Evolutionary conservation across 1,140 invertebrate species (phyloP).

Genomic region (Aplysia californica): DNA sequence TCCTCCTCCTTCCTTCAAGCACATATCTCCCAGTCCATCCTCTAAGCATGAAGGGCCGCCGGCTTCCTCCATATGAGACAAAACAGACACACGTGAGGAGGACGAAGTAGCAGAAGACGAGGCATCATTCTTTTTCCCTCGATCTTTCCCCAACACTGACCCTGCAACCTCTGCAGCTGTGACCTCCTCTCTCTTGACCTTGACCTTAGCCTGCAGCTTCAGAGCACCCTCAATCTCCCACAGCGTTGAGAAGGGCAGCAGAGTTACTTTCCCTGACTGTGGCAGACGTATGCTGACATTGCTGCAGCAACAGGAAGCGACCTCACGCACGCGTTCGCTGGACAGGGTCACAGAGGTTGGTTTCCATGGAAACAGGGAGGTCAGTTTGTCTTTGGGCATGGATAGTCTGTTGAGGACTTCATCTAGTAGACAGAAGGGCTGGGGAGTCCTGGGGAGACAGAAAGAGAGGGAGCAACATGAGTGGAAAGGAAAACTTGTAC

Average conservation of each 20-base stretch:
- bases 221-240: conserved; percentile 14
- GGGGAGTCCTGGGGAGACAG: conserved; percentile 10
- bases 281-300: conserved; percentile 29
- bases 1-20: neutral
- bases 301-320: conserved; percentile 29
- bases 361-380: conserved; percentile 5
- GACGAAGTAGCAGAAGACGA: too few species aligned
- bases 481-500: neutral
- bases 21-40: neutral
- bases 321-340: conserved; percentile 24
- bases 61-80: neutral
- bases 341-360: conserved; percentile 14
- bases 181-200: conserved; percentile 3
- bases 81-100: neutral
- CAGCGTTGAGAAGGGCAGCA: conserved; percentile 15
- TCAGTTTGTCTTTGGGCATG: conserved; percentile 16
- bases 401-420: conserved; percentile 10
- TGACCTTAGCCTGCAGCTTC: conserved; percentile 3
- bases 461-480: neutral
- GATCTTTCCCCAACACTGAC: too few species aligned
- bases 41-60: conserved; percentile 18
- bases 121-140: too few species aligned
- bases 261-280: conserved; percentile 23
- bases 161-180: neutral
- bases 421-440: conserved; percentile 28